These are phyloP conservation scores for Eupithecia pulchellata DNA, from an alignment of 2,888 invertebrate genomes.

Conservation along the genomic window DNA sequence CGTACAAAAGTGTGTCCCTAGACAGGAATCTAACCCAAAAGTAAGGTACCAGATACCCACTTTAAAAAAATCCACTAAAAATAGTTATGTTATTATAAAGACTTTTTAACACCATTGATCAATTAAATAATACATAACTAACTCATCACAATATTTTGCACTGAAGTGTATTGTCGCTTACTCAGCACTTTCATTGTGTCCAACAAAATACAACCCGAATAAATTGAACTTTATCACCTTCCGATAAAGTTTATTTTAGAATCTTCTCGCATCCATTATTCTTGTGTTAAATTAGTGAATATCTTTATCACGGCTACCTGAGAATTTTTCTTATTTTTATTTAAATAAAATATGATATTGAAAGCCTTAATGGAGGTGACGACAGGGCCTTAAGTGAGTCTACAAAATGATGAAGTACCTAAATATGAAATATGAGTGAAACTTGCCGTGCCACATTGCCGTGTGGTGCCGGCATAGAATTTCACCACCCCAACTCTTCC, in stretches of 20 bases:
- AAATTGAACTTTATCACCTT: constrained; percentile 5
- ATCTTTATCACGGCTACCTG: constrained; percentile 44
- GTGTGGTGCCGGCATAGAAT: too few species aligned
- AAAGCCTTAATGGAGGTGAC: constrained; percentile 38
- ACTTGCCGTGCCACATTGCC: too few species aligned
- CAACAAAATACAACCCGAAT: constrained; percentile 20
- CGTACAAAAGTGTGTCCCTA: too few species aligned
- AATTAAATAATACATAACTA: too few species aligned
- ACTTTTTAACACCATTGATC: too few species aligned
- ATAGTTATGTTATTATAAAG: too few species aligned
- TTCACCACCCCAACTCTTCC: too few species aligned
- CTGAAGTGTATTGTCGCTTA: constrained; percentile 39
- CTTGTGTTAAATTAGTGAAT: constrained; percentile 38
- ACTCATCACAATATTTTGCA: constrained; percentile 23
- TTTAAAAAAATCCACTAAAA: too few species aligned
- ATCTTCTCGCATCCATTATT: constrained; percentile 23
- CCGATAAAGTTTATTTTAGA: constrained; percentile 2
- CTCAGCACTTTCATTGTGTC: constrained; percentile 39
- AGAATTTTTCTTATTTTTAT: constrained; percentile 42
- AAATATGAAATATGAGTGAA: background rate
- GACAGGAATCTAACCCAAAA: too few species aligned
- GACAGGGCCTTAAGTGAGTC: constrained; percentile 34
- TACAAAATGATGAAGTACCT: background rate
- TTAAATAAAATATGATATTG: constrained; percentile 26
- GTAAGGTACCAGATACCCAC: too few species aligned